Conservation (phyloP, 2,888 invertebrate species). For the Tuta absoluta region DNA sequence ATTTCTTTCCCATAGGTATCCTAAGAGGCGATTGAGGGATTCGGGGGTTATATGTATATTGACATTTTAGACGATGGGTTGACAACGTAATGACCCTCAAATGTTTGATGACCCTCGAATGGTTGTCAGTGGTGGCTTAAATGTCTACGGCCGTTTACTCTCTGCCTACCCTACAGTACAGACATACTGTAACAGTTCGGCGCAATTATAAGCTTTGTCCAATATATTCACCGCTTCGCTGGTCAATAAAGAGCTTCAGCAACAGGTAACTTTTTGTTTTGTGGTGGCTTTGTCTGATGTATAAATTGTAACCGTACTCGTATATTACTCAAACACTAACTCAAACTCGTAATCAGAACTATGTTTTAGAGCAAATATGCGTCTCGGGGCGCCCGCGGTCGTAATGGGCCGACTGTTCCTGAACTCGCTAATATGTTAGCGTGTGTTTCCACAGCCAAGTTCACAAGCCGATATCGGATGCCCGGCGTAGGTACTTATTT, state of each 20-base stretch:
- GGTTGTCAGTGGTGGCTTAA: too few species aligned
- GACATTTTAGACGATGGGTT: too few species aligned
- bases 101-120: too few species aligned
- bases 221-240: neutral
- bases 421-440: constrained; percentile 42
- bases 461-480: neutral
- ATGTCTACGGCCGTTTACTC: too few species aligned
- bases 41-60: too few species aligned
- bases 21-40: too few species aligned
- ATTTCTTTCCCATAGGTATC: too few species aligned
- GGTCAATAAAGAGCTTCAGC: neutral
- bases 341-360: constrained; percentile 24
- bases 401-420: constrained; percentile 42
- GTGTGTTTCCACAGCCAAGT: neutral
- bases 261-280: neutral
- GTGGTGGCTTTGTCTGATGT: neutral
- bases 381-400: constrained; percentile 31
- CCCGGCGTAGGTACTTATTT: neutral
- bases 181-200: too few species aligned
- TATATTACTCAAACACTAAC: constrained; percentile 19
- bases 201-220: neutral
- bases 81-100: too few species aligned
- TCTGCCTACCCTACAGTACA: too few species aligned
- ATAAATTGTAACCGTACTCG: neutral
- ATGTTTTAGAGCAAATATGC: constrained; percentile 32